phyloP scores from a whole-genome alignment of 2,113 vertebrate genomes.

The Clarias batrachus region DNA sequence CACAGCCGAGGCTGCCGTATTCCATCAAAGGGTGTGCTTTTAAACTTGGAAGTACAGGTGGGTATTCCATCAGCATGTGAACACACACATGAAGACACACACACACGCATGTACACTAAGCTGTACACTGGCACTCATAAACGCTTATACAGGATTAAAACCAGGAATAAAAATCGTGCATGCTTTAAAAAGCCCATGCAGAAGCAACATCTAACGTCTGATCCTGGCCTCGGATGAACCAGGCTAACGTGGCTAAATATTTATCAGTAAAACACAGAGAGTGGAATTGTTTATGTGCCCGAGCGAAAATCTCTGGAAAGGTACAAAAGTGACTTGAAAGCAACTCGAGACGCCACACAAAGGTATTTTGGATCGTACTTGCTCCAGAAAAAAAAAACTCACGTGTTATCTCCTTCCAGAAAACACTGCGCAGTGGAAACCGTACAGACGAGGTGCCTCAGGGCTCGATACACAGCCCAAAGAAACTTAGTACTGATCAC shows the following conservation, averaged over 20 bases:
- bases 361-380: background rate
- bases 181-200: background rate
- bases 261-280: slow-evolving; percentile 5
- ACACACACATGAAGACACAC: slow-evolving; percentile 5
- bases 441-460: background rate
- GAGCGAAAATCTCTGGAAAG: background rate
- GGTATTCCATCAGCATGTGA: slow-evolving; percentile 3
- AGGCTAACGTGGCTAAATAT: background rate
- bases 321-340: background rate
- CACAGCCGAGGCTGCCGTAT: background rate
- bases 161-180: background rate
- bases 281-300: background rate
- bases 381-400: background rate
- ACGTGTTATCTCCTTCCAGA: slow-evolving; percentile 10
- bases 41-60: background rate
- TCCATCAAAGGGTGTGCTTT: background rate
- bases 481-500: background rate
- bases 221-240: background rate
- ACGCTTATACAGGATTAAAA: background rate
- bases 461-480: background rate
- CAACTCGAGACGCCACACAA: background rate
- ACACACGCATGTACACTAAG: background rate
- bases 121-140: background rate
- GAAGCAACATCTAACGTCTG: background rate
- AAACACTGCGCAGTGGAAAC: background rate